These are phyloP conservation scores for Cetoscarus ocellatus DNA, from an alignment of 2,797 vertebrate species.

Conservation along the genomic window DNA sequence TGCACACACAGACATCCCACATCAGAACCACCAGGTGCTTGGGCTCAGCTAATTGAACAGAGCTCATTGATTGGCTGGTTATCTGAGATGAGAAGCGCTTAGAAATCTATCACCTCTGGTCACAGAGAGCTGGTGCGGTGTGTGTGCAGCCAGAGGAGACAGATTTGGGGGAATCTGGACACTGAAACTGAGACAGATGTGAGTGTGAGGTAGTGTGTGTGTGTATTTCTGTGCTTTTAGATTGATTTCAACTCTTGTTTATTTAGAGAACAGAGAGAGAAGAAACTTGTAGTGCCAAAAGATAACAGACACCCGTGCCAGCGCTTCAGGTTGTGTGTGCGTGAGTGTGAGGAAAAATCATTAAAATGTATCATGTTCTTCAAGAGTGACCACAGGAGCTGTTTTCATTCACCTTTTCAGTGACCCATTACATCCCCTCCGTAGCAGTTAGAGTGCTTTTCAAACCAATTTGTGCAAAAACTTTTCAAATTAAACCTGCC, in stretches of 20 bases:
- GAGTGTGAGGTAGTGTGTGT: background rate
- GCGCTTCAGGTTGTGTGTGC: background rate
- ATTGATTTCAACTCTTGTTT: constrained; percentile 21
- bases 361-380: background rate
- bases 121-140: constrained; percentile 43
- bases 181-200: constrained; percentile 16
- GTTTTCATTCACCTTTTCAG: background rate
- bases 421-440: constrained; percentile 10
- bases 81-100: constrained; percentile 73
- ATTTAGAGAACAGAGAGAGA: constrained; percentile 8
- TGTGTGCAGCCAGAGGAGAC: constrained; percentile 20
- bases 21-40: constrained; percentile 41
- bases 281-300: background rate
- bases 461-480: constrained; percentile 24
- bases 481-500: constrained; percentile 40
- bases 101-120: constrained; percentile 69
- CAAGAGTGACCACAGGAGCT: background rate
- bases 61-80: constrained; percentile 76
- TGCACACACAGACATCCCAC: constrained; percentile 24
- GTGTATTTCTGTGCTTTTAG: background rate
- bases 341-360: background rate
- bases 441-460: constrained; percentile 16
- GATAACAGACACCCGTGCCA: constrained; percentile 17
- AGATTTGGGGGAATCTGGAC: constrained; percentile 33
- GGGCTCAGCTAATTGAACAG: constrained; percentile 71